Base-by-base conservation (phyloP, 2,888 invertebrate genomes). In the Coremacera marginata region DNA sequence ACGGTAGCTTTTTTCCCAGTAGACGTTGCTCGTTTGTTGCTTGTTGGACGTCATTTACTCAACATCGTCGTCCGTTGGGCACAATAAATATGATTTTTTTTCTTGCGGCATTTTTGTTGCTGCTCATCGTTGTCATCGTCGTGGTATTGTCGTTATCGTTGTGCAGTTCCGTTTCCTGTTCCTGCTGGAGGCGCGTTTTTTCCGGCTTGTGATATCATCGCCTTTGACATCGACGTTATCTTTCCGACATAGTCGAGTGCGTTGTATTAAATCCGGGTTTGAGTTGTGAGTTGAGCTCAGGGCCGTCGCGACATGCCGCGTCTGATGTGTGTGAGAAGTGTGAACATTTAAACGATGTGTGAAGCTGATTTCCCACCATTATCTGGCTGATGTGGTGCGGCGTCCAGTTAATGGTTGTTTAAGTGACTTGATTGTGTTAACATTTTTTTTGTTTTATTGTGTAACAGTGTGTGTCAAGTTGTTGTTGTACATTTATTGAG, bases 371-470 rank as follows among this genome's bases (percentile, higher is more conserved):
- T 70, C 51, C 57, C 68, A 67, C 37, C 71, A 71, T 34, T 31
- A 49, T 22, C 63, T 55, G 9, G 55, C 14, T 55, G 31, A 27
- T 27, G 22, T 22, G 22, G 14, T 49, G 16, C 1, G 57, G 73
- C 34, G 76, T 55, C 77, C 79, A 79, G 75, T 81, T 82, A 81
- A 82, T 82, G 81, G 81, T 31, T 79, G 77, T 82, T 81, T 81
- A 82, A 82, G 81, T 82, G 82, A 11, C 49, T 34, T 19, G 72
- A 72, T 62, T 72, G 62, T 51, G 65, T 74, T 74, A 52, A 73
- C 73, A 25, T 2, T 25, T 63, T 63, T 51, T 63, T 51, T 49
- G 5, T 73, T 70, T 27, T 9, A 31, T 74, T 78, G 60, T 75
- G 63, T 78, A 74, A 79, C 79, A 77, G 70, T 75, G 55, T 70